Conservation (phyloP, 2,888 invertebrate species). For the Carabus problematicus region DNA sequence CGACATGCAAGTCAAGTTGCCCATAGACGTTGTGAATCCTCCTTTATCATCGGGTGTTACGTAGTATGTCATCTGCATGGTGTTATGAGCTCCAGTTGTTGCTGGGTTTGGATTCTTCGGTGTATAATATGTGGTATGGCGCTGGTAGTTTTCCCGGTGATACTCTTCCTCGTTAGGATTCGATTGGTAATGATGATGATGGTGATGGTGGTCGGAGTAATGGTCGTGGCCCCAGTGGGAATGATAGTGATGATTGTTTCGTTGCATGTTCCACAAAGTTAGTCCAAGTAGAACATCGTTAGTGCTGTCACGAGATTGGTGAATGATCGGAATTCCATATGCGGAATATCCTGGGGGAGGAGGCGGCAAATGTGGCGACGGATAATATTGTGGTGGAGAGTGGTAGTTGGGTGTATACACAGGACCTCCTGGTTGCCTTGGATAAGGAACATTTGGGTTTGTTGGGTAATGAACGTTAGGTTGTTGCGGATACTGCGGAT, state of each 20-base stretch:
- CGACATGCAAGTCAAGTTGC: conserved; percentile 4
- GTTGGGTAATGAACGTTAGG: neutral
- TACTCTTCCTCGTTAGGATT: neutral
- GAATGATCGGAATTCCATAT: conserved; percentile 7
- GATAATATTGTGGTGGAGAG: conserved; percentile 18
- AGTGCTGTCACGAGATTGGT: conserved; percentile 11
- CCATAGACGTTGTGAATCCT: neutral
- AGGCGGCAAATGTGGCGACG: conserved; percentile 17
- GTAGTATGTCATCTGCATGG: neutral
- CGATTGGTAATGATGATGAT: conserved; percentile 8
- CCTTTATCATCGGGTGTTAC: conserved; percentile 3
- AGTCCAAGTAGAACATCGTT: conserved; percentile 25
- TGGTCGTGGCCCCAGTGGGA: neutral
- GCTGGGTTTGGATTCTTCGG: neutral
- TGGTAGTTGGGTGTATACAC: neutral
- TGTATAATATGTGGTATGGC: conserved; percentile 18
- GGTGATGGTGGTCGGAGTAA: neutral
- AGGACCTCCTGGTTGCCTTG: neutral
- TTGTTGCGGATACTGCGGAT: neutral
- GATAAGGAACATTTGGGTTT: conserved; percentile 6
- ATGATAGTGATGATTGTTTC: conserved; percentile 13
- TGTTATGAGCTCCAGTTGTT: neutral
- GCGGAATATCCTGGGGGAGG: conserved; percentile 27
- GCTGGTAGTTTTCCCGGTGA: neutral
- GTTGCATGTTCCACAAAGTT: conserved; percentile 26